phyloP scores from a whole-genome alignment of 1,140 invertebrate genomes.

The Tyrophagus putrescentiae region DNA sequence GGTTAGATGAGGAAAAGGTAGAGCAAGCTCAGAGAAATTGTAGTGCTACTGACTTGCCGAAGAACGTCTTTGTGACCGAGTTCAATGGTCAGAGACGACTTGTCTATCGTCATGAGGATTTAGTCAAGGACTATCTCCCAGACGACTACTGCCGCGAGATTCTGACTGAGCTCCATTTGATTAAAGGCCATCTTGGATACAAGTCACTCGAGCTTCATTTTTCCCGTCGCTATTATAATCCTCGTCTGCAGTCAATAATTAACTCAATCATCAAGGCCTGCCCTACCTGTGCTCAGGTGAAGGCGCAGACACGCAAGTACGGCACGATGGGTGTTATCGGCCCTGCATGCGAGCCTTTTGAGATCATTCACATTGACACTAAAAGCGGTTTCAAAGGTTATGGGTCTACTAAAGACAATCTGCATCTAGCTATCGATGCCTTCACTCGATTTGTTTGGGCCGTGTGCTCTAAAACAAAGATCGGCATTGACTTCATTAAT shows the following conservation, averaged over 20 bases:
- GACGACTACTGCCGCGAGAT: not conserved
- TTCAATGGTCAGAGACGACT: not conserved
- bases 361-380: conserved; percentile 23
- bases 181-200: conserved; percentile 18
- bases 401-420: conserved; percentile 19
- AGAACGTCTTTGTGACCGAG: not conserved
- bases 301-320: not conserved
- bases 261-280: not conserved
- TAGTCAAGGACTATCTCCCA: not conserved
- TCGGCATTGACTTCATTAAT: conserved; percentile 15
- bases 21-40: not conserved
- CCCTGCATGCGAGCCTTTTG: conserved; percentile 18
- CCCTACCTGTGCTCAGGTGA: conserved; percentile 8
- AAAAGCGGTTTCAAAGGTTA: conserved; percentile 18
- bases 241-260: not conserved
- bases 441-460: conserved; percentile 18
- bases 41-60: not conserved
- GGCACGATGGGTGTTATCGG: conserved; percentile 3
- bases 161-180: conserved; percentile 12
- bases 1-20: not conserved
- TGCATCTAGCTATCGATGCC: conserved; percentile 19
- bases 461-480: conserved; percentile 1
- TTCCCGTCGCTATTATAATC: not conserved
- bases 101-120: not conserved
- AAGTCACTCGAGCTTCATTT: conserved; percentile 1